A percentile compares a stretch with the other conserved stretches of the same genome.
Conservation (phyloP, 2,888 invertebrate species). For the Pammene fasciana region DNA sequence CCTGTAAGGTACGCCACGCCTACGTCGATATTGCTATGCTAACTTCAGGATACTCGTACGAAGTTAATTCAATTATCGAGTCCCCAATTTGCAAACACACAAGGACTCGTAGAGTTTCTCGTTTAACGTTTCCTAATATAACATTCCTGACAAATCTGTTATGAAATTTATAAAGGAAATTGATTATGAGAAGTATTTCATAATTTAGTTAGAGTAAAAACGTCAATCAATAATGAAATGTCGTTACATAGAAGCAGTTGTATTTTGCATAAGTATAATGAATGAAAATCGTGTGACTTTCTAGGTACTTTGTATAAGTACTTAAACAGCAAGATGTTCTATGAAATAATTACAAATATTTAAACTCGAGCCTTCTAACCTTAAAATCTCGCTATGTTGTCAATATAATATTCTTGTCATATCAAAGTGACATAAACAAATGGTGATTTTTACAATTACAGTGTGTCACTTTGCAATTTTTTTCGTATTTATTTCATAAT, state of each 20-base stretch:
- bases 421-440: no score
- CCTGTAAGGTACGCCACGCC: not conserved
- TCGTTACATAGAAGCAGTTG: not conserved
- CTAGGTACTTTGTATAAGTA: no score
- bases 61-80: conserved; percentile 41
- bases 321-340: no score
- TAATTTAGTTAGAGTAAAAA: conserved; percentile 14
- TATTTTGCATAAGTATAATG: no score
- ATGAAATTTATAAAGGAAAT: conserved; percentile 27
- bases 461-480: no score
- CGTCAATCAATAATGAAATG: not conserved
- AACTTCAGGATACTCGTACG: conserved; percentile 3
- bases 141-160: conserved; percentile 31
- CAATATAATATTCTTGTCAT: no score
- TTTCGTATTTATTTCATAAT: no score
- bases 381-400: no score
- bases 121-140: conserved; percentile 29
- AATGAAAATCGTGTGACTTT: no score
- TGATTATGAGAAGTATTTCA: conserved; percentile 22
- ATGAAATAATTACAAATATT: no score
- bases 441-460: no score
- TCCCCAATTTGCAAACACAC: conserved; percentile 37
- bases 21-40: not conserved
- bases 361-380: no score
- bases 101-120: conserved; percentile 23